phyloP scores from a whole-genome alignment of 2,888 invertebrate species.

The Agriopis aurantiaria region DNA sequence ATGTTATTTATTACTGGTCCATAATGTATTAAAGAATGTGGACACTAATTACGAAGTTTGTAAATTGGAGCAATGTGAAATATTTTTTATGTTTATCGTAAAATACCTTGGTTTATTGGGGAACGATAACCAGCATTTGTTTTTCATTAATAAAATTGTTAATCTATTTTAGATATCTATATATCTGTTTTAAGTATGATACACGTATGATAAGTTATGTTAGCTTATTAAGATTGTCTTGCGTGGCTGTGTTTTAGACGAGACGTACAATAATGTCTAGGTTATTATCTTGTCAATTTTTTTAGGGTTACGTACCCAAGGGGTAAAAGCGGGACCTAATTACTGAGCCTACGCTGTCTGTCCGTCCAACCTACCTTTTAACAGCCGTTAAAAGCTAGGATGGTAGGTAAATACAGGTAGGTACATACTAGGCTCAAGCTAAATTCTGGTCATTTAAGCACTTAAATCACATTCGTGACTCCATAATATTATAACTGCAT shows the following conservation, averaged over 20 bases:
- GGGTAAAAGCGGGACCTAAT: no score
- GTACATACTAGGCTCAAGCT: no score
- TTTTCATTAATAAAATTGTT: neutral
- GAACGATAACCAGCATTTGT: neutral
- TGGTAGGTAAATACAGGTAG: no score
- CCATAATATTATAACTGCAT: no score
- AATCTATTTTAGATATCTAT: neutral
- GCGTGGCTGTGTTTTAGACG: neutral
- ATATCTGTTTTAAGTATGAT: no score
- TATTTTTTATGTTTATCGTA: constrained; percentile 8
- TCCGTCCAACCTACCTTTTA: no score
- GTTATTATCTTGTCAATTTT: no score
- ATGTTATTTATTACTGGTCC: neutral
- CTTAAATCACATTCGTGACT: no score
- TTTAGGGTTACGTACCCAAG: no score
- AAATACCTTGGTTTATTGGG: constrained; percentile 6
- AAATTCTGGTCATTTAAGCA: no score
- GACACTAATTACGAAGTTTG: constrained; percentile 46
- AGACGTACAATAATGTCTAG: neutral
- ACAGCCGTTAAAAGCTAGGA: no score
- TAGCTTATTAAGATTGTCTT: neutral
- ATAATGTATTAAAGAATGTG: constrained; percentile 34
- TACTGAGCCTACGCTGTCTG: no score
- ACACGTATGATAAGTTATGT: neutral
- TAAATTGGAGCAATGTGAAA: constrained; percentile 14